phyloP scores from a whole-genome alignment of 30 jellyfish, hydroid and myxozoan species.

The Pelagia noctiluca region DNA sequence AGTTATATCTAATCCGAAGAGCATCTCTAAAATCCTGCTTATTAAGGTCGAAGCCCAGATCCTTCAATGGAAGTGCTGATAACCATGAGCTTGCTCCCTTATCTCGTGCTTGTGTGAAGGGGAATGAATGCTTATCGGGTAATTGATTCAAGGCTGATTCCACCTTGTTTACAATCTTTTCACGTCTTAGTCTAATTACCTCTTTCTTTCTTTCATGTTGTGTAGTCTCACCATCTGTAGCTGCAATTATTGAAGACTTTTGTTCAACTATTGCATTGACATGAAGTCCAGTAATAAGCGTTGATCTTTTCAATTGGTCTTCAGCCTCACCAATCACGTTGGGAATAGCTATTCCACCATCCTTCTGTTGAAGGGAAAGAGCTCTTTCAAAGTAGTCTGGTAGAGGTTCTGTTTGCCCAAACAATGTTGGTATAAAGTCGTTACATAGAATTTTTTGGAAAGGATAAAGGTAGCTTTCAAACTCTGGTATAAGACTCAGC shows the following conservation, averaged over 20 bases:
- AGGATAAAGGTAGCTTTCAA: slow-evolving; percentile 18
- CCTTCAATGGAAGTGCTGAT: slow-evolving; percentile 18
- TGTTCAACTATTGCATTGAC: slow-evolving; percentile 19
- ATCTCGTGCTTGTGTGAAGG: slow-evolving; percentile 23
- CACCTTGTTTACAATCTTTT: slow-evolving; percentile 14
- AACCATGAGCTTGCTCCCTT: slow-evolving; percentile 32
- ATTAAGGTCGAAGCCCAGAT: slow-evolving; percentile 22
- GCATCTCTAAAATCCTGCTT: slow-evolving; percentile 35
- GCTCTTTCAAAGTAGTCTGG: slow-evolving; percentile 16
- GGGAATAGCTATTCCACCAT: slow-evolving; percentile 16
- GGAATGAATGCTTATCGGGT: slow-evolving; percentile 10
- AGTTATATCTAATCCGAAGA: slow-evolving; percentile 24
- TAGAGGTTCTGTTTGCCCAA: slow-evolving; percentile 26
- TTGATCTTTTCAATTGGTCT: slow-evolving; percentile 11
- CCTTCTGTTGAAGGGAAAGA: slow-evolving; percentile 17
- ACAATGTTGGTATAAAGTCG: slow-evolving; percentile 12
- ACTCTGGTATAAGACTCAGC: slow-evolving; percentile 24
- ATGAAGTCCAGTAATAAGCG: slow-evolving; percentile 23
- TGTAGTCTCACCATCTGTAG: slow-evolving; percentile 19
- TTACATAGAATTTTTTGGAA: slow-evolving; percentile 14
- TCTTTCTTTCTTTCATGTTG: slow-evolving; percentile 12
- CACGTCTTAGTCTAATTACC: slow-evolving; percentile 12
- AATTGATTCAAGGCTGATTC: slow-evolving; percentile 21
- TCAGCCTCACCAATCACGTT: slow-evolving; percentile 17
- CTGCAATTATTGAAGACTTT: slow-evolving; percentile 9